phyloP scores from a whole-genome alignment of 1,140 invertebrate species.

The Drosophila tani region DNA sequence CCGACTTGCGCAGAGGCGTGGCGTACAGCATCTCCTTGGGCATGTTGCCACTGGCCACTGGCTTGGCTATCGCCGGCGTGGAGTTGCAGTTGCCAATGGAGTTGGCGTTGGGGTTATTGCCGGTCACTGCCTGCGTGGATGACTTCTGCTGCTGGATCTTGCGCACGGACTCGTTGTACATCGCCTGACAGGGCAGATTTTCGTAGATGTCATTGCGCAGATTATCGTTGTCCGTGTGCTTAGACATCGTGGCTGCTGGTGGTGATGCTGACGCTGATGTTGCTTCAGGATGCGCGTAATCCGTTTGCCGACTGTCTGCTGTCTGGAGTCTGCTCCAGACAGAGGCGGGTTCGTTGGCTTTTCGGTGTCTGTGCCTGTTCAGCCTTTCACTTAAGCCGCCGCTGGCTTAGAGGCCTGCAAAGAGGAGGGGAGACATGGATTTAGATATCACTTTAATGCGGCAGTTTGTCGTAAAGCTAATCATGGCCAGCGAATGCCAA shows the following conservation, averaged over 20 bases:
- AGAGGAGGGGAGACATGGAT: conserved; percentile 5
- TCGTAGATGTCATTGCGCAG: conserved; percentile 84
- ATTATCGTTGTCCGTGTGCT: conserved; percentile 84
- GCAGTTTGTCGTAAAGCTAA: conserved; percentile 5
- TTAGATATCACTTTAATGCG: conserved; percentile 22
- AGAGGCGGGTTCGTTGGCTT: conserved; percentile 46
- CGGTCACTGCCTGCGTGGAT: conserved; percentile 48
- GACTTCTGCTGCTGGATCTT: conserved; percentile 77
- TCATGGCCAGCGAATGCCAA: conserved; percentile 12
- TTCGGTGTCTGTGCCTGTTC: conserved; percentile 11
- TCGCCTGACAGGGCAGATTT: conserved; percentile 84
- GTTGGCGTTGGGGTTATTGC: conserved; percentile 71
- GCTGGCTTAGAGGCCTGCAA: conserved; percentile 40
- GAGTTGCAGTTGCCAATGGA: conserved; percentile 66
- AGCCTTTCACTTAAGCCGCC: conserved; percentile 51
- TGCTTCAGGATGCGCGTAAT: conserved; percentile 58
- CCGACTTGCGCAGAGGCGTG: conserved; percentile 81
- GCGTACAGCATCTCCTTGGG: conserved; percentile 84
- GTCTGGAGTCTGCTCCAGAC: conserved; percentile 24
- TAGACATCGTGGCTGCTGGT: conserved; percentile 70
- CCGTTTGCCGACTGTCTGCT: conserved; percentile 42
- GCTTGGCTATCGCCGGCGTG: conserved; percentile 44
- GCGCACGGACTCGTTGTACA: conserved; percentile 84
- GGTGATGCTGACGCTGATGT: conserved; percentile 1
- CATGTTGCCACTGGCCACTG: conserved; percentile 49